Base-by-base conservation (phyloP, 2,888 invertebrate species). In the Acrobasis suavella region DNA sequence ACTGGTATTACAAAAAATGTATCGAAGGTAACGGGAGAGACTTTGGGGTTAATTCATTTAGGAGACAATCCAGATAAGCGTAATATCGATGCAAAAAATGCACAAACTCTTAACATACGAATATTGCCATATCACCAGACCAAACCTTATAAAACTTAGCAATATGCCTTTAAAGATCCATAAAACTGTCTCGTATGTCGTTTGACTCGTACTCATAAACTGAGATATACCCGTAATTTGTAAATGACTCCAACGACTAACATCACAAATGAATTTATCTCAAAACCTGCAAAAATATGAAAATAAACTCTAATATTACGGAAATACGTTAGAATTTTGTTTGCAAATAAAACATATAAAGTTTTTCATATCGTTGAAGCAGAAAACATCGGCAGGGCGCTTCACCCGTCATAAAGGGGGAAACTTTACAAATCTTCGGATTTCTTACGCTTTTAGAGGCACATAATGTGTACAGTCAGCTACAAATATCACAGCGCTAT, bases 391-490 rank as follows among this genome's bases (percentile, higher is more conserved):
- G 87, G 83, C 81, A 77, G 80, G 80, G 86, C 76, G 82, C 84
- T 87, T 89, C 80, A 80, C 83, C 82, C 85, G 81, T 90, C 90
- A 89, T 91, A 91, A 90, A 89, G 81, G 90, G 90, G 90, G 81
- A 87, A 90, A 91, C 82, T 91, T 92, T 90, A 90, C 88, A 91
- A 91, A 91, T 91, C 87, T 91, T 83, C 79, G 88, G 83, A 91
- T 91, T 89, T 91, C 90, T 86, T 87, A 86, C 87, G 89, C 89
- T 91, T 88, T 88, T 85, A 85, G 86, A 82, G 85, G 83, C 85
- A 87, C 84, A 84, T 88, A 89, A 91, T 90, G 85, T 42, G 56
- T 56, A 56, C 56, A 56, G 14, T 56, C 42, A 14, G 10, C 5
- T 17, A 17, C 12, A 56, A 56, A 56, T 32, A 52, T 14, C n/a